Conservation (phyloP, 2,888 invertebrate genomes). For the Pecten maximus region DNA sequence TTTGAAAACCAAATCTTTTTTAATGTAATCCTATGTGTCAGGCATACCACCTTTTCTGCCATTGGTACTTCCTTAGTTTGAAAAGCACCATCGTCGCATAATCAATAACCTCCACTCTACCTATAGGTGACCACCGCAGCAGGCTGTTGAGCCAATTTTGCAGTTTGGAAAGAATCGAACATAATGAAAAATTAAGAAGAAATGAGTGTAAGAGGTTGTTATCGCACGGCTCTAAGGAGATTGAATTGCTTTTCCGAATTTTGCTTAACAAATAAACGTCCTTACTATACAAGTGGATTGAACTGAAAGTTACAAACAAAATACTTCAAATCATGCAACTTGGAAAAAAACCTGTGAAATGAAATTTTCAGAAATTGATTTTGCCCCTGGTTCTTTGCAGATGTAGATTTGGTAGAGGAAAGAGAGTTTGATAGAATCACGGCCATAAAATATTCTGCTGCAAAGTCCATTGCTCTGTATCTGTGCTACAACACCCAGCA, state of each 20-base stretch:
- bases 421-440: not conserved
- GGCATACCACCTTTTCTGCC: not conserved
- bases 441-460: not conserved
- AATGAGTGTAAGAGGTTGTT: constrained; percentile 19
- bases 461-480: not conserved
- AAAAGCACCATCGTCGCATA: not conserved
- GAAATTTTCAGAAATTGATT: constrained; percentile 35
- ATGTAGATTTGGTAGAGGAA: constrained; percentile 32
- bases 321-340: constrained; percentile 35
- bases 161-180: constrained; percentile 29
- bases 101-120: not conserved
- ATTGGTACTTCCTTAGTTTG: constrained; percentile 4
- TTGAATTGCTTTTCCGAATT: constrained; percentile 6
- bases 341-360: constrained; percentile 17
- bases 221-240: constrained; percentile 8
- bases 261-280: constrained; percentile 30
- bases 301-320: not conserved
- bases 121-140: not conserved
- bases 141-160: constrained; percentile 35
- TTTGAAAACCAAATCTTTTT: constrained; percentile 33
- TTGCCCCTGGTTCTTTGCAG: constrained; percentile 33
- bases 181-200: constrained; percentile 35
- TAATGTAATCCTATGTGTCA: constrained; percentile 26
- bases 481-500: not conserved
- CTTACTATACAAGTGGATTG: constrained; percentile 13